Base-by-base conservation (phyloP, 92 coral and sea anemone species). In the Zoanthus solanderi region DNA sequence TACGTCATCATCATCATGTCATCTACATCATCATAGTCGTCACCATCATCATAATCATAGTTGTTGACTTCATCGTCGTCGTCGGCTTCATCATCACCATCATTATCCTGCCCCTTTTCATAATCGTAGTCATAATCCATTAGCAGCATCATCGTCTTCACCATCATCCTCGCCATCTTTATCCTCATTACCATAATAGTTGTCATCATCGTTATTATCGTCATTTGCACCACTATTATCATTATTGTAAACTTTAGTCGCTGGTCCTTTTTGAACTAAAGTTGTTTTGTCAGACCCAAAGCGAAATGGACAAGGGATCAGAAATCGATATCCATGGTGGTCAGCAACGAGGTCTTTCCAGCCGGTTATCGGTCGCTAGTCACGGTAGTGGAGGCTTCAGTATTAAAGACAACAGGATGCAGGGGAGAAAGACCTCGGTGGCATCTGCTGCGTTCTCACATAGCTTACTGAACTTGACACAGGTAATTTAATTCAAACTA, bases 371-470 rank as follows among this genome's bases (percentile, higher is more conserved):
- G 2, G 98, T 94, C 18, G 93, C 96, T 2, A 97, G 99, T 87
- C 98, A 95, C 34, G 99, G 99, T 76, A 97, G 99, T 84, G 99
- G 99, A 60, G 99, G 99, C 11, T 92, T 95, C 86, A 97, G 99
- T 50, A 89, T 92, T 85, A 97, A 97, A 84, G 99, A 97, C 88
- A 95, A 95, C 79, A 84, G 71, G 12, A 90, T 81, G 18, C 90
- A 86, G 29, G 83, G 88, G 7, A 92, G 96, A 28, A 94, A 84
- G 84, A 88, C 96, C 16, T 93, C 99, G 2, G 82, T 83, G 15
- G 92, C 99, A 5, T 97, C 99, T 53, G 98, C 96, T 30, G 92
- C 97, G 12, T 97, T 95, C 88, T 97, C 99, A 8, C 96, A 97
- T 34, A 94, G 97, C 2, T 96, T 97, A 14, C 45, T 94, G 82